Evolutionary conservation across 2,113 vertebrate genomes (phyloP).

Genomic region (Ia io): DNA sequence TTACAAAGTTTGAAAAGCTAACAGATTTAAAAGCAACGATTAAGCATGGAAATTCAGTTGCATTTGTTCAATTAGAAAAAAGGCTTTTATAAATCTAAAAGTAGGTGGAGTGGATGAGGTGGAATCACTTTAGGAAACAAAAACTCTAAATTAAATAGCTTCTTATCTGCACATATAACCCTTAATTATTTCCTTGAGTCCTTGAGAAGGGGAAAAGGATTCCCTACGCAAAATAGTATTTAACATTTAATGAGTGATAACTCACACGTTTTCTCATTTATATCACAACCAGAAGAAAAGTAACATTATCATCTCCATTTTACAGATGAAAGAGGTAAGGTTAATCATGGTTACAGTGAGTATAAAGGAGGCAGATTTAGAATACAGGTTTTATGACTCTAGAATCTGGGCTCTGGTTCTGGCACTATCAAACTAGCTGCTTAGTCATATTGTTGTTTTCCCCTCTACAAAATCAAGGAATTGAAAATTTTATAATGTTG

Average conservation of each 20-base stretch:
- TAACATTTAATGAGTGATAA: neutral
- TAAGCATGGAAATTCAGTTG: neutral
- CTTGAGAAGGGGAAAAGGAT: slow-evolving; percentile 10
- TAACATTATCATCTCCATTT: neutral
- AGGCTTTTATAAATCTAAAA: neutral
- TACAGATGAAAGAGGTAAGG: neutral
- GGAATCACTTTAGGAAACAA: slow-evolving; percentile 29
- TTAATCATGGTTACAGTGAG: no score
- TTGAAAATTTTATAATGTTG: neutral
- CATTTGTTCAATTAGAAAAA: slow-evolving; percentile 7
- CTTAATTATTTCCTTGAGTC: slow-evolving; percentile 39
- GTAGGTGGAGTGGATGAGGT: neutral
- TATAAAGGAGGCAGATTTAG: neutral
- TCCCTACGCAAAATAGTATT: neutral
- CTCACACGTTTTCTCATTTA: neutral
- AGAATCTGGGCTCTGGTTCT: neutral
- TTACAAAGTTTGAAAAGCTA: neutral
- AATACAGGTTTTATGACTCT: neutral
- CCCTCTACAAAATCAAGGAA: neutral
- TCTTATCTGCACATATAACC: slow-evolving; percentile 2
- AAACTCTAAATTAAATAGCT: slow-evolving; percentile 12
- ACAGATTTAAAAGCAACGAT: neutral
- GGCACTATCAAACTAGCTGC: neutral
- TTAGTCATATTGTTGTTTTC: neutral
- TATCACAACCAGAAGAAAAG: neutral